Evolutionary conservation across 2,113 vertebrate genomes (phyloP).

Genomic region (Todiramphus saurophagus): DNA sequence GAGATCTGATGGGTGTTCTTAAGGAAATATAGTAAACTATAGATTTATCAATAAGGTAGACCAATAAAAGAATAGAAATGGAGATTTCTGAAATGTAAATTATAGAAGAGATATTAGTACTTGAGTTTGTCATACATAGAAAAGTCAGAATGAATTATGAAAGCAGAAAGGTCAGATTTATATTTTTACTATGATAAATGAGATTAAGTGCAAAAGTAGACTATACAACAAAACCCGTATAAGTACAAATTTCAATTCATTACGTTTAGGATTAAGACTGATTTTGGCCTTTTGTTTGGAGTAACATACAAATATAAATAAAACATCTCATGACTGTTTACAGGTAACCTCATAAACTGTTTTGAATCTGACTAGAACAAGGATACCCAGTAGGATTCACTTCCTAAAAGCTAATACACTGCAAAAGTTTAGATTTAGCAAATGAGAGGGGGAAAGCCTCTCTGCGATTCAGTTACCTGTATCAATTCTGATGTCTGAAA

Average conservation of each 20-base stretch:
- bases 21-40: not conserved
- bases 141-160: not conserved
- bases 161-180: not conserved
- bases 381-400: not conserved
- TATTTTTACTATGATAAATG: not conserved
- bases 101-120: not conserved
- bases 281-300: not conserved
- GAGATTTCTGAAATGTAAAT: not conserved
- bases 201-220: not conserved
- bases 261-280: not conserved
- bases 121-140: not conserved
- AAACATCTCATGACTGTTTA: not conserved
- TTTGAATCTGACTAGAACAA: not conserved
- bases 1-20: not conserved
- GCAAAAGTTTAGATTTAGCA: not conserved
- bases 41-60: not conserved
- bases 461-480: not conserved
- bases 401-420: not conserved
- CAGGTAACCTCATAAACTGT: not conserved
- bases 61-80: not conserved
- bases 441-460: not conserved
- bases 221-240: not conserved
- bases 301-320: not conserved
- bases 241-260: not conserved
- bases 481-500: not conserved